Evolutionary conservation across 2,113 vertebrate species (phyloP), one percentile per base, ranked within the genome.

Genomic region (Mormoops blainvillei): DNA sequence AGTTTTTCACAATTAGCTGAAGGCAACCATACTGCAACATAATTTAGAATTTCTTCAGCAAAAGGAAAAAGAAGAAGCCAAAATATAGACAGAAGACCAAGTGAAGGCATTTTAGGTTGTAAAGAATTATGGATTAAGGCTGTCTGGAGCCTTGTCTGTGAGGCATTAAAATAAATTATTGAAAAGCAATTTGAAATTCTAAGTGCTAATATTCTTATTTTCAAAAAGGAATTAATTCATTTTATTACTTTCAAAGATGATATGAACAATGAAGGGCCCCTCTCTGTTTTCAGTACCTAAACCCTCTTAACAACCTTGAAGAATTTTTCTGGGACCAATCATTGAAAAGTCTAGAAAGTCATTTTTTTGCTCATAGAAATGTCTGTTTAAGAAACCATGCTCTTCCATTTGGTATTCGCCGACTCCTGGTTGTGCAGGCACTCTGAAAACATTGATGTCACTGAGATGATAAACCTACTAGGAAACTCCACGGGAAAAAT

Each of bases 1-100:
- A 67, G 89, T 33, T 95, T 95, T 95, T 86, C 50, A 91, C 38
- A 83, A 18, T 86, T 94, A 65, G 26, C n/a, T 65, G 7, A 87
- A 89, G 28, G 13, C 22, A 93, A 81, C 15, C 36, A 74, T 38
- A 56, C 7, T 52, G 24, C 86, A 33, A 41, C 89, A 90, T 9
- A 87, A 65, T 63, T 83, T 77, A 84, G 36, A 81, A 91, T 71
- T 85, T 73, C 43, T 50, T 80, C 38, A 84, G 28, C 28, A 90
- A 87, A 84, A 68, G 28, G 31, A 71, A 80, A 77, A 31, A 63
- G 52, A 76, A 52, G 36, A 82, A 73, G 76, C 33, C 20, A n/a
- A 77, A 89, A 65, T 52, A 80, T 36, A 65, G 65, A 92, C 83
- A 80, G 45, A 89, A 76, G 24, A 12, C 13, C 33, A 43, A 82